Conservation (phyloP, 2,888 invertebrate genomes). For the Nomada goodeniana region DNA sequence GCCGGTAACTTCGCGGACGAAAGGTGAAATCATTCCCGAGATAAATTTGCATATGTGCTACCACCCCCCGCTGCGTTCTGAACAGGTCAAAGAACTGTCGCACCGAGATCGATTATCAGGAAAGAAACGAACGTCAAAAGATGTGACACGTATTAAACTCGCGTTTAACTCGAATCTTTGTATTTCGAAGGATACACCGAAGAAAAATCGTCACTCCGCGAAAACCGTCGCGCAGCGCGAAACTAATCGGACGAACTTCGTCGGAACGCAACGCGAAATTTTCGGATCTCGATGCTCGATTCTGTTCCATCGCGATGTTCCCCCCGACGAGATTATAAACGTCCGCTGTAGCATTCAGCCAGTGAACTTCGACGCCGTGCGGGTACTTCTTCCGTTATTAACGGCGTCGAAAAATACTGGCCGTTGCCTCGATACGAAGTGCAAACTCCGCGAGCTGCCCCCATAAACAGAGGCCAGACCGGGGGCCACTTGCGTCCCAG, state of each 20-base stretch:
- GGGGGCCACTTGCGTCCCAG: conserved; percentile 15
- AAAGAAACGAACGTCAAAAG: too few species aligned
- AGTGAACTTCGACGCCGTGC: conserved; percentile 27
- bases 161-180: too few species aligned
- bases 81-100: too few species aligned
- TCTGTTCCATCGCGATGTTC: conserved; percentile 31
- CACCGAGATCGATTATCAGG: too few species aligned
- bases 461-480: conserved; percentile 58
- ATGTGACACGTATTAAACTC: too few species aligned
- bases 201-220: background rate
- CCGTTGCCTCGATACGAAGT: conserved; percentile 55
- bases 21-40: background rate
- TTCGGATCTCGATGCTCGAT: background rate
- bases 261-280: background rate
- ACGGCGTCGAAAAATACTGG: conserved; percentile 58
- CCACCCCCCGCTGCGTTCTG: too few species aligned
- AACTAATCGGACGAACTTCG: conserved; percentile 4
- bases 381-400: conserved; percentile 66
- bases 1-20: background rate
- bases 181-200: background rate
- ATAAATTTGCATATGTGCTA: background rate
- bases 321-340: conserved; percentile 51
- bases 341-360: conserved; percentile 48
- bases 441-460: conserved; percentile 49
- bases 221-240: background rate